Evolutionary conservation across 2,113 vertebrate species (phyloP).

Genomic region (Oriolus oriolus): DNA sequence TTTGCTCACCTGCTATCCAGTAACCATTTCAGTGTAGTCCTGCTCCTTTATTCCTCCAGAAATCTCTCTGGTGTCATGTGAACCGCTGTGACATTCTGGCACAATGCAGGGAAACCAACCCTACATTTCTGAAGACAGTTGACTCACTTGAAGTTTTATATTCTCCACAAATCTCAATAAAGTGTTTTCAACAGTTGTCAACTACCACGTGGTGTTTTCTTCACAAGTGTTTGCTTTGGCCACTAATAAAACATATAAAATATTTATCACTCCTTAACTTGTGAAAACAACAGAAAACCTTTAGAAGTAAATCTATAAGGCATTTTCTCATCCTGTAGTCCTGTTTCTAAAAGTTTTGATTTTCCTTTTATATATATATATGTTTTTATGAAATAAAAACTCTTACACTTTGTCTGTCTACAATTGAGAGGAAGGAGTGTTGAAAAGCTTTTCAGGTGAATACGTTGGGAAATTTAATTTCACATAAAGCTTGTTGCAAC

Average conservation of each 20-base stretch:
- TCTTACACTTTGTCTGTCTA: not conserved
- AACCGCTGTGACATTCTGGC: not conserved
- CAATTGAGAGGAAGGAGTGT: not conserved
- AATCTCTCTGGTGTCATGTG: not conserved
- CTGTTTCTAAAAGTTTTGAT: not conserved
- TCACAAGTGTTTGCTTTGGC: not conserved
- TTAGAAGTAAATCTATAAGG: not conserved
- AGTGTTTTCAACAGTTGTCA: not conserved
- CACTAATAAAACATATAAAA: not conserved
- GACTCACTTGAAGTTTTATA: not conserved
- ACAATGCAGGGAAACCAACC: not conserved
- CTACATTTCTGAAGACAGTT: not conserved
- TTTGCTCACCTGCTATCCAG: accelerated
- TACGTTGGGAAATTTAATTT: not conserved
- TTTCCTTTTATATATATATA: not conserved
- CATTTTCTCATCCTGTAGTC: not conserved
- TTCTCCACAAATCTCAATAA: not conserved
- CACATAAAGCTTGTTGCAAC: not conserved
- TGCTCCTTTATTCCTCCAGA: not conserved
- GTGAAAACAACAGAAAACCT: not conserved
- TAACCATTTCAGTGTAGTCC: not conserved
- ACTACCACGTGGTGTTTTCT: accelerated
- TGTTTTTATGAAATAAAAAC: not conserved
- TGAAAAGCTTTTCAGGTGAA: not conserved
- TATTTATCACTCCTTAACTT: not conserved